Percentiles rank a stretch among this genome's conserved stretches.
phyloP scores from a whole-genome alignment of 1,140 invertebrate species.

The Meloidogyne exigua region DNA sequence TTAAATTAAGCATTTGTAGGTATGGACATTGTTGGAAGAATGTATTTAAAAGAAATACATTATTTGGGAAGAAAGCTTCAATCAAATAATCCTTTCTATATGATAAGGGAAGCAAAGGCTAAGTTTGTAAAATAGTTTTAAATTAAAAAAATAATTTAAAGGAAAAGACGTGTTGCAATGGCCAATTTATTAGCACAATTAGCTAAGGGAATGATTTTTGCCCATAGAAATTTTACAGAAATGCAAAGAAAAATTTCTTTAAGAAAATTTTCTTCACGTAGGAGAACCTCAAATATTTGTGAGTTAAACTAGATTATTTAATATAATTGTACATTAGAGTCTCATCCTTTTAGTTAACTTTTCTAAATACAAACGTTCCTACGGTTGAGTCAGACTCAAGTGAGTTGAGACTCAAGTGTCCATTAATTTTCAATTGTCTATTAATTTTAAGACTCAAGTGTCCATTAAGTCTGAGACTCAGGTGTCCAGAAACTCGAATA shows the following conservation, averaged over 20 bases:
- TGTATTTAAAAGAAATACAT: constrained; percentile 63
- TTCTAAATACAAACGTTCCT: too few species aligned
- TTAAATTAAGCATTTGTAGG: too few species aligned
- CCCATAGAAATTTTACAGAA: constrained; percentile 58
- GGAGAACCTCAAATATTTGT: constrained; percentile 53
- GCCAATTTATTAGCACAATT: constrained; percentile 58
- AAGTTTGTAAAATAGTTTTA: constrained; percentile 41
- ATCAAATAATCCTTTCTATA: constrained; percentile 62
- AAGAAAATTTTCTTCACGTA: constrained; percentile 10
- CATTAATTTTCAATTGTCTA: constrained; percentile 9
- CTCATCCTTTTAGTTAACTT: too few species aligned
- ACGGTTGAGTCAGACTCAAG: too few species aligned
- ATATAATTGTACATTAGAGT: too few species aligned
- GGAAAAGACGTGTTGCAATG: constrained; percentile 56
- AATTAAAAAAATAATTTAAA: constrained; percentile 11
- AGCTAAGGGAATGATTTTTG: constrained; percentile 62
- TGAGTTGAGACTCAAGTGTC: too few species aligned
- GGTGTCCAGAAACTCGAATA: too few species aligned
- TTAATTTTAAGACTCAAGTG: too few species aligned
- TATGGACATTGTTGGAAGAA: constrained; percentile 62
- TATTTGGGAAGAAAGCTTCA: constrained; percentile 60
- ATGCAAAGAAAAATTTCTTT: constrained; percentile 38
- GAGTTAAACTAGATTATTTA: constrained; percentile 22
- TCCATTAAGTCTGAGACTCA: too few species aligned
- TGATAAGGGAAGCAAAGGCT: constrained; percentile 61